Evolutionary conservation across 92 coral and sea anemone species (phyloP), one percentile per base, ranked within the genome.

Genomic region (Zoanthus sociatus): DNA sequence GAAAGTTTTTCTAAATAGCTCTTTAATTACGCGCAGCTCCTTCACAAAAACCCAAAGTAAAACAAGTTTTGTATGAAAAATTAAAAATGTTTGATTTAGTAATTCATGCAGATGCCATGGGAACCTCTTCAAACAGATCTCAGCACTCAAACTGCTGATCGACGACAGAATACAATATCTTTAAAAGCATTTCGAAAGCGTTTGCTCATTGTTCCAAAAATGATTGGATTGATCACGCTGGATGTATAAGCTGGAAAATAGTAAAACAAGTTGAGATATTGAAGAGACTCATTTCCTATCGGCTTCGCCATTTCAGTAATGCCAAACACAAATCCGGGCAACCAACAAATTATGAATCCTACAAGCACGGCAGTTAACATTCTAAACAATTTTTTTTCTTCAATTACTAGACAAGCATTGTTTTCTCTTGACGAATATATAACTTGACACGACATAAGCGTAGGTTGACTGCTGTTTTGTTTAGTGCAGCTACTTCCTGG

Each of bases 311-410:
- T 46, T 81, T 81, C 60, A 18, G 53, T 70, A 18, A 81, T 81
- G 8, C 85, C 85, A 26, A 81, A 81, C 20, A 66, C 44, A n/a
- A 81, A 81, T 9, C 85, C 85, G 45, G 85, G 85, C 15, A 81
- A 1, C 85, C 85, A 81, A 9, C 85, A 81, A 30, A 81, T 50
- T 12, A 26, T 64, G 75, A 81, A 81, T 6, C 75, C 85, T 11
- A 45, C 61, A 15, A 66, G 12, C 6, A 81, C 85, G 21, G 46
- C 75, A 6, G 61, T 46, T 20, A 81, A 66, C 85, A 81, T 81
- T 56, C 66, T 81, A 18, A 81, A 17, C 60, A 81, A 17, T 46
- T 81, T 81, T 14, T 33, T 64, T 13, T 81, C 85, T 45, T 81
- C 85, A 14, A 81, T 37, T 44, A 42, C 47, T 45, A 46, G 85